Conservation (phyloP, 2,888 invertebrate genomes). For the Malthinus flaveolus region DNA sequence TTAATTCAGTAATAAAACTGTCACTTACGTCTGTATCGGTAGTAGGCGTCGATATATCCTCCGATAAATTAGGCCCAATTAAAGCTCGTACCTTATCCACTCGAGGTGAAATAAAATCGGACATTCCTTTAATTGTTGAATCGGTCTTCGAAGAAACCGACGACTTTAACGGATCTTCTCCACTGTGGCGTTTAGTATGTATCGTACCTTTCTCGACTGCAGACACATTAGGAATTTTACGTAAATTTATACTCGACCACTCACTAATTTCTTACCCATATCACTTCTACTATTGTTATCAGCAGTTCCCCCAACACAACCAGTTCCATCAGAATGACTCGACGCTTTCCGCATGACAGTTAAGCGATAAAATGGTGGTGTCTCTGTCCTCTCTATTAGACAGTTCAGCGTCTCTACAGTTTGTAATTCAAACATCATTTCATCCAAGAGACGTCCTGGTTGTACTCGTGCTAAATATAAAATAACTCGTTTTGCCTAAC, state of each 20-base stretch:
- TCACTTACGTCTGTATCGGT: conserved; percentile 47
- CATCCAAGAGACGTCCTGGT: conserved; percentile 90
- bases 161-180: conserved; percentile 81
- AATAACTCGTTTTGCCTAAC: conserved; percentile 91
- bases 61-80: conserved; percentile 60
- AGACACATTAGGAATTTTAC: conserved; percentile 19
- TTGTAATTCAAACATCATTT: conserved; percentile 96
- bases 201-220: conserved; percentile 92
- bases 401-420: conserved; percentile 96
- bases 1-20: background rate
- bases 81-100: conserved; percentile 66
- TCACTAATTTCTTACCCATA: conserved; percentile 42
- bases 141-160: conserved; percentile 69
- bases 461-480: conserved; percentile 90
- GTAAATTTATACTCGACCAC: too few relatives aligned
- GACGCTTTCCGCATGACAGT: conserved; percentile 91
- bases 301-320: conserved; percentile 56
- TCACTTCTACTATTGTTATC: conserved; percentile 56
- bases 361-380: conserved; percentile 95
- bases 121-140: conserved; percentile 62
- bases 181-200: conserved; percentile 93
- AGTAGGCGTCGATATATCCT: conserved; percentile 57
- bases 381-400: conserved; percentile 94
- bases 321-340: conserved; percentile 72
- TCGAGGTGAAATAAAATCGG: conserved; percentile 61